Evolutionary conservation across 2,888 invertebrate genomes (phyloP).

Genomic region (Andrena marginata): DNA sequence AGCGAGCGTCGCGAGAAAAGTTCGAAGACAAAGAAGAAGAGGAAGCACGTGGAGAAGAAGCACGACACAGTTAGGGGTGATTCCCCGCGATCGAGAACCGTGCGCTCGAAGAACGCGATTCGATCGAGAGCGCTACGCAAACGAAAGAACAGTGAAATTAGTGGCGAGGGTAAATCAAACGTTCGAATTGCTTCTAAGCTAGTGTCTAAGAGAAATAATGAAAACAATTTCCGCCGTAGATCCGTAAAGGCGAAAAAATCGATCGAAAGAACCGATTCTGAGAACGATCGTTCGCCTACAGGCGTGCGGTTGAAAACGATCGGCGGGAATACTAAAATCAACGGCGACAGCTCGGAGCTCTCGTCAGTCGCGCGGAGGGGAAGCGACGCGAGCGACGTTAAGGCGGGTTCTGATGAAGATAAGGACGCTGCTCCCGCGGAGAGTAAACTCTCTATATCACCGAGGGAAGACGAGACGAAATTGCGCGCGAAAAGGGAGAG

Average conservation of each 20-base stretch:
- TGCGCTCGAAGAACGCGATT: not conserved
- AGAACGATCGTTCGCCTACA: not conserved
- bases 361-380: not conserved
- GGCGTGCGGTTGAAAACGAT: not conserved
- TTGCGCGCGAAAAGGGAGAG: constrained; percentile 49
- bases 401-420: not conserved
- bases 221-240: constrained; percentile 44
- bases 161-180: constrained; percentile 35
- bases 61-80: not conserved
- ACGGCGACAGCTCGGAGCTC: not conserved
- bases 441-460: not conserved
- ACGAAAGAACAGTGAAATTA: constrained; percentile 15
- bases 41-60: constrained; percentile 36
- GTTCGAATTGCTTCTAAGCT: constrained; percentile 18
- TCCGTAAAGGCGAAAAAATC: constrained; percentile 22
- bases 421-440: not conserved
- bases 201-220: constrained; percentile 33
- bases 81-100: constrained; percentile 3
- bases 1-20: not conserved
- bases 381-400: not conserved
- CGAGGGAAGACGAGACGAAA: constrained; percentile 26
- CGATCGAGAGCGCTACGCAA: constrained; percentile 18
- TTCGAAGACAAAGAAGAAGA: constrained; percentile 35
- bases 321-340: not conserved
- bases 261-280: constrained; percentile 9